phyloP scores from a whole-genome alignment of 1,140 invertebrate species.

The Daktulosphaira vitifoliae region DNA sequence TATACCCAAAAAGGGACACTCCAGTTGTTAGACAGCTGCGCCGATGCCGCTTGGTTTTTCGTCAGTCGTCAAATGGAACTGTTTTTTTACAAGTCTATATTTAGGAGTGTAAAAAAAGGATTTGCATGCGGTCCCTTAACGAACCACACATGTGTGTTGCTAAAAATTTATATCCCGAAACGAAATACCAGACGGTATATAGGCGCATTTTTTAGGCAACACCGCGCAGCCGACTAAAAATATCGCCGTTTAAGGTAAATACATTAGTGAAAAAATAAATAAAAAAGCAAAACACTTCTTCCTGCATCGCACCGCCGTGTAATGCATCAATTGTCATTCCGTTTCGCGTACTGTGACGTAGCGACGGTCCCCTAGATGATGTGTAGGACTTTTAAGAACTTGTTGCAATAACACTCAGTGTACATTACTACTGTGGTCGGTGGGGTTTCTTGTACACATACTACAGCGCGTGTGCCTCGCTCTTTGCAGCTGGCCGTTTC shows the following conservation, averaged over 20 bases:
- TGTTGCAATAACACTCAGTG: conserved; percentile 17
- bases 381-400: conserved; percentile 19
- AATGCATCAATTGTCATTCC: too few relatives aligned
- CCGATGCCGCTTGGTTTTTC: conserved; percentile 6
- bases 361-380: too few relatives aligned
- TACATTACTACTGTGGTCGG: not conserved
- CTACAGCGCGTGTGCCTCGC: conserved; percentile 13
- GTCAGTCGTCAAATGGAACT: conserved; percentile 26
- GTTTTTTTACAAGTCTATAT: conserved; percentile 32
- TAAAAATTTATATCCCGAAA: conserved; percentile 33
- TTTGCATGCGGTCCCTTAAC: conserved; percentile 33
- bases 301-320: too few relatives aligned
- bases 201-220: conserved; percentile 14
- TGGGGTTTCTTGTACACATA: not conserved
- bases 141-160: conserved; percentile 31
- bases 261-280: conserved; percentile 1
- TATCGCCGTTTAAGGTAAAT: conserved; percentile 32
- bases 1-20: conserved; percentile 3
- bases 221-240: conserved; percentile 15
- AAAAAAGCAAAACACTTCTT: conserved; percentile 5
- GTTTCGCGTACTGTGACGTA: too few relatives aligned
- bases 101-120: conserved; percentile 30
- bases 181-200: conserved; percentile 30
- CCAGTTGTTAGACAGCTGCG: conserved; percentile 31
- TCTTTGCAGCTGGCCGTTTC: conserved; percentile 28